Evolutionary conservation across 92 coral and sea anemone genomes (phyloP).

Genomic region (Phymanthus crucifer): DNA sequence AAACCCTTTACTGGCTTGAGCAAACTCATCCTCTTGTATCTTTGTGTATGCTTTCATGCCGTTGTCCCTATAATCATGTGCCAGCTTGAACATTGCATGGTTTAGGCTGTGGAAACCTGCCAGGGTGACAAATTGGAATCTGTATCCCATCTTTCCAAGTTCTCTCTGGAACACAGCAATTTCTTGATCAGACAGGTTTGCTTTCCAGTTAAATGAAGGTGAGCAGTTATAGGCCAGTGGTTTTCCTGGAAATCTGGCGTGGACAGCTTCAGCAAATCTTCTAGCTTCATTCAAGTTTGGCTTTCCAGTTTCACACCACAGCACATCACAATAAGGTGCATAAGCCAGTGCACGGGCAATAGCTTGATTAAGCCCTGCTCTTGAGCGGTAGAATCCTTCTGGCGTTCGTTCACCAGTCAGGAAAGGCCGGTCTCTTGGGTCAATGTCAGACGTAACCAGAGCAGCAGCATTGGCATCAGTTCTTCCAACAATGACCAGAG

Average conservation of each 20-base stretch:
- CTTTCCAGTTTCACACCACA: slow-evolving; percentile 97
- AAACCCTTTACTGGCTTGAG: slow-evolving; percentile 81
- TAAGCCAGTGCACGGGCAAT: slow-evolving; percentile 89
- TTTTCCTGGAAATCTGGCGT: slow-evolving; percentile 87
- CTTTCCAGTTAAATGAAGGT: slow-evolving; percentile 99
- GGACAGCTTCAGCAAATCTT: slow-evolving; percentile 87
- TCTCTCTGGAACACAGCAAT: slow-evolving; percentile 90
- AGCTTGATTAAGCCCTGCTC: slow-evolving; percentile 90
- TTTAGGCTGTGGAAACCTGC: slow-evolving; percentile 97
- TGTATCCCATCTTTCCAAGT: slow-evolving; percentile 90
- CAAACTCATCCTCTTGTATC: slow-evolving; percentile 93
- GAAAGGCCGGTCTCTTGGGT: slow-evolving; percentile 90
- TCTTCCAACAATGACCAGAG: slow-evolving; percentile 91
- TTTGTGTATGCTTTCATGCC: slow-evolving; percentile 95
- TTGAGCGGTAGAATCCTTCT: slow-evolving; percentile 87
- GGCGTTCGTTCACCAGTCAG: slow-evolving; percentile 95
- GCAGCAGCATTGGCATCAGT: slow-evolving; percentile 98
- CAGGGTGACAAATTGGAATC: slow-evolving; percentile 94
- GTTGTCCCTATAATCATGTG: slow-evolving; percentile 77
- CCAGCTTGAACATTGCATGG: slow-evolving; percentile 97
- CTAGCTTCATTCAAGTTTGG: slow-evolving; percentile 91
- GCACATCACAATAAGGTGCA: slow-evolving; percentile 95
- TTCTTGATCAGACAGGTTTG: slow-evolving; percentile 87
- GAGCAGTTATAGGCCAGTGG: slow-evolving; percentile 99
- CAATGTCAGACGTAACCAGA: slow-evolving; percentile 91